Base-by-base conservation (phyloP, 2,113 vertebrate species). In the Myrmecophaga tridactyla region DNA sequence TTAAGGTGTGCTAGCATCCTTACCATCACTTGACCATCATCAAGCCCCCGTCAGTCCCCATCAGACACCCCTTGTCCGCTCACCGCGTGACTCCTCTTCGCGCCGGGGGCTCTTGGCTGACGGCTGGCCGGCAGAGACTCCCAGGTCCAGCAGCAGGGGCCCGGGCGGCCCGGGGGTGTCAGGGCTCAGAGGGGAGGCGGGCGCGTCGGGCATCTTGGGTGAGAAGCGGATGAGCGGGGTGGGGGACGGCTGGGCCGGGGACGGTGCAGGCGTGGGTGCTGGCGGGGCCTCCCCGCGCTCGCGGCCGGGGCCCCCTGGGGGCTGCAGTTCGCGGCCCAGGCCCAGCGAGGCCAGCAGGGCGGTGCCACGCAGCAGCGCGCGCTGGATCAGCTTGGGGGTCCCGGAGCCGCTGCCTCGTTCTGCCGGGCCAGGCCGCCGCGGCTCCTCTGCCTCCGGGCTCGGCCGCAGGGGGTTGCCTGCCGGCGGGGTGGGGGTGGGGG, bases 321-420 rank as follows among this genome's bases (percentile, higher is more conserved):
- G 92, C 70, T 97, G 96, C 90, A 98, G 92, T 51, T 98, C 97
- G 0, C 98, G 98, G 15, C 99, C 99, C 0, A 99, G 97, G 84
- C 98, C 99, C 12, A 99, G 91, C 0, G 99, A 99, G 11, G 99
- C 99, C 3, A 99, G 97, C 93, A 99, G 96, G 75, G 98, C 98
- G 2, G 98, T 99, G 10, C 98, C 96, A 0, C 97, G 97, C 13
- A 99, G 97, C 85, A 99, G 93, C 0, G 98, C 99, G 0, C 97
- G 98, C 87, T 99, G 99, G 93, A 99, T 99, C 98, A 97, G 97
- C 91, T 98, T 99, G 60, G 98, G 96, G 0, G 98, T 94, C 4
- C 98, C 78, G 0, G 96, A 97, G 80, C 87, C 31, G 36, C 94
- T 29, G 1, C 48, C 76, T 70, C 95, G 95, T 90, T 97, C 77